Base-by-base conservation (phyloP, 2,888 invertebrate species). In the Oeneis ivallda region DNA sequence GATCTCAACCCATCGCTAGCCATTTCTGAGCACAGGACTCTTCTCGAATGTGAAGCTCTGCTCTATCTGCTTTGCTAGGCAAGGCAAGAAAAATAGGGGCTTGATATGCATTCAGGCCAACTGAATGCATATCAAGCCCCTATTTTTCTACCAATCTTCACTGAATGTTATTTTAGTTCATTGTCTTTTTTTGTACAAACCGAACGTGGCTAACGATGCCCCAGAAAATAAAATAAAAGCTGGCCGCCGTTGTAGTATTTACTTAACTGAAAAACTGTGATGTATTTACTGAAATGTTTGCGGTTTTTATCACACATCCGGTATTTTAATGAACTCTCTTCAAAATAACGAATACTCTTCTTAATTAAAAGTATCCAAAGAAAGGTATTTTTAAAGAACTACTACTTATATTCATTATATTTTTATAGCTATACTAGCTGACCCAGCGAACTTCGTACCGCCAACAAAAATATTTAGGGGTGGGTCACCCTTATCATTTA, bases 241-340 rank as follows among this genome's bases (percentile, higher is more conserved):
- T 54, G 7, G 26, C 49, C 49, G 15, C 7, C 47, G 41, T 47
- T 47, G 49, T 50, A 50, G 54, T 53, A 34, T 53, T 53, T 53
- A 53, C 53, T 37, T 53, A 34, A 15, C 53, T 53, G 53, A 53
- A 53, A 53, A 53, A 53, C 54, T 15, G 39, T 15, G 37, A 10
- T 39, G 2, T 39, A 37, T 54, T 39, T 39, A 39, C 17, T 15
- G 17, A 15, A 7, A 7, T 39, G 11, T 50, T 50, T 54, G 54
- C 54, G 54, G 54, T 37, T 54, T 54, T 54, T 54, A 50, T 54
- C 54, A 17, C 54, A 54, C 10, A 54, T 54, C 10, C 39, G 39
- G 17, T 39, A 17, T 39, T 54, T 54, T 39, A 54, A 54, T 54
- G 37, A 54, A 54, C 39, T 54, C 54, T 17, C 17, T 54, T 54